Conservation (phyloP, 2,888 invertebrate genomes). For the Andrena chrysosceles region DNA sequence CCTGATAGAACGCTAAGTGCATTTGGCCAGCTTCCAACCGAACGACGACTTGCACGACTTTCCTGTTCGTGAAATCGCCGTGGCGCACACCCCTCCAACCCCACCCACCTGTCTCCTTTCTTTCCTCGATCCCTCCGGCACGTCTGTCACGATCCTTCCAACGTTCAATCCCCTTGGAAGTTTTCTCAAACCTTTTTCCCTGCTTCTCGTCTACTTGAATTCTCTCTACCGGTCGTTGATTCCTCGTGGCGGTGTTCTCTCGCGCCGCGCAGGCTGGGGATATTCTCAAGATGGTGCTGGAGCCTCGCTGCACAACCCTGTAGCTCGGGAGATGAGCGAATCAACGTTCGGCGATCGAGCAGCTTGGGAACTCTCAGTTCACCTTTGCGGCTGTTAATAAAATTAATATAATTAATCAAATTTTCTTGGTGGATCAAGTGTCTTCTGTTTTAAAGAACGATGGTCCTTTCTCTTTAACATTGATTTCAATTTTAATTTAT, state of each 20-base stretch:
- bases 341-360: conserved; percentile 31
- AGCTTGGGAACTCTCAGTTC: conserved; percentile 14
- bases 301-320: conserved; percentile 35
- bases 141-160: conserved; percentile 53
- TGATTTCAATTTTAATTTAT: too few relatives aligned
- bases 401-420: background rate
- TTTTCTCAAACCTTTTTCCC: conserved; percentile 55
- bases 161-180: conserved; percentile 64
- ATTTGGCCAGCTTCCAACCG: conserved; percentile 81
- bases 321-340: conserved; percentile 32
- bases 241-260: conserved; percentile 17
- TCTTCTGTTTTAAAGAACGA: background rate
- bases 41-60: conserved; percentile 71
- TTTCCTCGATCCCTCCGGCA: conserved; percentile 42
- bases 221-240: conserved; percentile 40
- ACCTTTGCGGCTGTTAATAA: conserved; percentile 4
- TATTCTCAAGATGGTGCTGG: conserved; percentile 27
- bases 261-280: background rate
- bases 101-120: conserved; percentile 58
- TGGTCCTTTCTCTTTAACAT: background rate
- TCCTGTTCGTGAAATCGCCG: conserved; percentile 74
- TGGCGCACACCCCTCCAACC: conserved; percentile 42
- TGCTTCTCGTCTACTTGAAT: conserved; percentile 46
- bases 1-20: conserved; percentile 82
- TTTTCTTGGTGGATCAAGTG: background rate